phyloP scores from a whole-genome alignment of 2,113 vertebrate genomes.

The Megalops atlanticus region DNA sequence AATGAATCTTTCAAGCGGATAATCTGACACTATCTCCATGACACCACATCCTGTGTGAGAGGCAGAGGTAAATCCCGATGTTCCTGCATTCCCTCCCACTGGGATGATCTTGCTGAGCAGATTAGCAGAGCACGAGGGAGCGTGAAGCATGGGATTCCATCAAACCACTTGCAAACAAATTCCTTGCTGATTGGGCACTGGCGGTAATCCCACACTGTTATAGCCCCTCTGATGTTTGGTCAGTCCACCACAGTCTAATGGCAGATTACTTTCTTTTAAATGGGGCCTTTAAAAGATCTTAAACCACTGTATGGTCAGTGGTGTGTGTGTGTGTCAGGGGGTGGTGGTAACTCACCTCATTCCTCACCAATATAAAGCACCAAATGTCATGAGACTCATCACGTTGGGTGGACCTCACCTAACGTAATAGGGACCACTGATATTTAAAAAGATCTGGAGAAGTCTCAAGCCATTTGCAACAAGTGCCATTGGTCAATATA shows the following conservation, averaged over 20 bases:
- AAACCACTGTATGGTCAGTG: neutral
- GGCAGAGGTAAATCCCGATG: conserved; percentile 1
- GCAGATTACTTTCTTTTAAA: neutral
- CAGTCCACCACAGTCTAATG: neutral
- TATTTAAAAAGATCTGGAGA: too few species aligned
- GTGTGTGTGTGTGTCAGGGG: too few species aligned
- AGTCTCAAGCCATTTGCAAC: too few species aligned
- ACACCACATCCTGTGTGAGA: conserved; percentile 21
- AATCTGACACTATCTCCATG: conserved; percentile 14
- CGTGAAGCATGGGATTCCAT: neutral
- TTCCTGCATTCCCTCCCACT: conserved; percentile 12
- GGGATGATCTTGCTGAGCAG: conserved; percentile 28
- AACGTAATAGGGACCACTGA: too few species aligned
- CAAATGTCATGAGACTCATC: too few species aligned
- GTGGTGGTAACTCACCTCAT: too few species aligned
- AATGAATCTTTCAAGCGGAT: neutral
- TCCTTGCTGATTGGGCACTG: neutral
- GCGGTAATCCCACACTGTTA: neutral
- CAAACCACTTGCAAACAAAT: neutral
- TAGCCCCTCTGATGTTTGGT: neutral
- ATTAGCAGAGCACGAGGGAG: conserved; percentile 21
- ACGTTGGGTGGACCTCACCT: too few species aligned
- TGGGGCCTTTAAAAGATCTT: neutral
- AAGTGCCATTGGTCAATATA: too few species aligned
- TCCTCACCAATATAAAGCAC: too few species aligned